Evolutionary conservation across 2,113 vertebrate genomes (phyloP), one percentile per base, ranked within the genome.

Genomic region (Chionodraco myersi): DNA sequence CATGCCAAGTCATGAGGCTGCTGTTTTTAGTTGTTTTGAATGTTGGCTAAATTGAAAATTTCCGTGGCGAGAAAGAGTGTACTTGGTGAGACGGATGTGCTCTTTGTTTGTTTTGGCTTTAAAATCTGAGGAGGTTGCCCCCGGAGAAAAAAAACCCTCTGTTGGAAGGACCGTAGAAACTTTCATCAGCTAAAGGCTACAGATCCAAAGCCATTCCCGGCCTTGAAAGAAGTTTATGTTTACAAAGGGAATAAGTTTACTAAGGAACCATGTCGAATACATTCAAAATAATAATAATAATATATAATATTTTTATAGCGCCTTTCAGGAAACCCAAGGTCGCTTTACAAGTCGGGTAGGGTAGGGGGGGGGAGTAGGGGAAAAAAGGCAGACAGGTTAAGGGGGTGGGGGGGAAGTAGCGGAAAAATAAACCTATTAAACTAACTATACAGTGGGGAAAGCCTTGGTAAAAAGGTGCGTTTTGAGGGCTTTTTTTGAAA

Each of bases 191-290:
- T 58, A 34, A 49, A 49, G 18, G 26, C 48, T 6, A 72, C 9
- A 48, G 34, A 80, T 72, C 68, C 58, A 73, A 74, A 68, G 52
- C 12, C 47, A 44, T 12, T 59, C 52, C 34, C 49, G 62, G 58
- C 30, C 8, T 62, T 2, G 15, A 71, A 23, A 57, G 9, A 81
- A 86, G 63, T 68, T 79, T 16, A 52, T 3, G 30, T 76, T 77
- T 80, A 78, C 56, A 73, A 82, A 89, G 79, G 74, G n/a, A 80
- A 82, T 57, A 79, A 86, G 57, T 51, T 15, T 67, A 58, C 36
- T 12, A 30, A 63, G 72, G 45, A 83, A 78, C 65, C 21, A 23
- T 10, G 75, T 69, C 0, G 5, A 87, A 85, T 75, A 71, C 79
- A 82, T 76, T 79, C 21, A 21, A 21, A 21, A 21, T 21, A 21